Evolutionary conservation across 2,797 vertebrate genomes (phyloP).

Genomic region (Channallabes apus): DNA sequence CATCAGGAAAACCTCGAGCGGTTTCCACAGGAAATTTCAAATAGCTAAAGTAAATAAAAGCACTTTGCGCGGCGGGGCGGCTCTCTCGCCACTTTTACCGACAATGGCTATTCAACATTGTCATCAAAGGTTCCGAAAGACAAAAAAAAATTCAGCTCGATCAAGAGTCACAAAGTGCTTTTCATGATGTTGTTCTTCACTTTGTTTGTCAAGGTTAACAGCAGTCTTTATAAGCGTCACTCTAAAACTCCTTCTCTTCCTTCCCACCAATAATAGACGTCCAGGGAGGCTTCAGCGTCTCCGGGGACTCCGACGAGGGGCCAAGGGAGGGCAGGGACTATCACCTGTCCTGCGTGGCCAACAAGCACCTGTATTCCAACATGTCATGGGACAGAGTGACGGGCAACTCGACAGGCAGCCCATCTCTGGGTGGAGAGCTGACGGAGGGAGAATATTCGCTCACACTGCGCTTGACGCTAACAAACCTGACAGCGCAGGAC

Average conservation of each 20-base stretch:
- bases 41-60: conserved; percentile 99
- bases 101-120: conserved; percentile 77
- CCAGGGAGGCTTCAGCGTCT: conserved; percentile 83
- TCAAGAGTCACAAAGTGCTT: conserved; percentile 47
- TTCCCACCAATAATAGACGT: conserved; percentile 74
- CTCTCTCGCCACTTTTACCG: conserved; percentile 68
- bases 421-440: conserved; percentile 55
- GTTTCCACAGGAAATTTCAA: conserved; percentile 99
- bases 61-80: conserved; percentile 73
- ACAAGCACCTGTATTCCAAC: conserved; percentile 86
- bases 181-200: conserved; percentile 40
- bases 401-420: conserved; percentile 47
- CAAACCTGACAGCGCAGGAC: conserved; percentile 81
- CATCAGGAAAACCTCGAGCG: conserved; percentile 98
- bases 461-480: conserved; percentile 77
- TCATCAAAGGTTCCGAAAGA: conserved; percentile 73
- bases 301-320: conserved; percentile 70
- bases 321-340: conserved; percentile 86
- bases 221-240: not conserved
- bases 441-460: conserved; percentile 76
- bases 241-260: conserved; percentile 39
- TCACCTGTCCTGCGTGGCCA: conserved; percentile 85
- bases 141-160: conserved; percentile 34
- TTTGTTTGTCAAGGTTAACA: conserved; percentile 26
- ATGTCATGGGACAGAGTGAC: conserved; percentile 81